Conservation (phyloP, 2,113 vertebrate genomes). For the Agapornis roseicollis region DNA sequence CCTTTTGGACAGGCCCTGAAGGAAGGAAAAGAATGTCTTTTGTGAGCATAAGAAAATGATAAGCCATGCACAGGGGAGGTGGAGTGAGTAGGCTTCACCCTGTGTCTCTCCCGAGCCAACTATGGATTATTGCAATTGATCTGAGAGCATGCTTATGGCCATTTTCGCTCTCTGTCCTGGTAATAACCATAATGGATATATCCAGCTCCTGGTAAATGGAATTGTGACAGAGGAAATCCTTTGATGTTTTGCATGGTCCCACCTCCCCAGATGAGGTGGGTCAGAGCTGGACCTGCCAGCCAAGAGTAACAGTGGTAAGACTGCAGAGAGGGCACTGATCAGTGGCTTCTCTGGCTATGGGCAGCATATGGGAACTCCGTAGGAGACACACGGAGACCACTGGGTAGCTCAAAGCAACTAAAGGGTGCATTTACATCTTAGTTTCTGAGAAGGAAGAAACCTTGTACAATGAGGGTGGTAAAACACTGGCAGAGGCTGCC, state of each 20-base stretch:
- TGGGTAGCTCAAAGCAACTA: background rate
- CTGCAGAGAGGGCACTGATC: background rate
- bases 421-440: background rate
- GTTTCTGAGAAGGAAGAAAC: background rate
- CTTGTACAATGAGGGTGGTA: background rate
- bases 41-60: background rate
- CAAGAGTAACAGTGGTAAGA: background rate
- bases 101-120: fast-evolving
- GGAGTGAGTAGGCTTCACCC: background rate
- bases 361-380: background rate
- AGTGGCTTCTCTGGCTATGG: background rate
- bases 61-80: background rate
- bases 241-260: background rate
- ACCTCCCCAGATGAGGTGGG: background rate
- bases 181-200: background rate
- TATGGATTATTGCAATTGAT: background rate
- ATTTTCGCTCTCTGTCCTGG: background rate
- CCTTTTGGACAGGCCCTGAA: background rate
- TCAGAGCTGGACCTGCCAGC: background rate
- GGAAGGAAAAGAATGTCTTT: background rate
- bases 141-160: background rate
- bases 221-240: background rate
- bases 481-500: background rate
- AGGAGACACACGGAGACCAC: background rate
- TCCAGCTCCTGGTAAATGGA: background rate